Evolutionary conservation across 2,113 vertebrate species (phyloP), one percentile per base, ranked within the genome.

Genomic region (Paraplagusia blochii): DNA sequence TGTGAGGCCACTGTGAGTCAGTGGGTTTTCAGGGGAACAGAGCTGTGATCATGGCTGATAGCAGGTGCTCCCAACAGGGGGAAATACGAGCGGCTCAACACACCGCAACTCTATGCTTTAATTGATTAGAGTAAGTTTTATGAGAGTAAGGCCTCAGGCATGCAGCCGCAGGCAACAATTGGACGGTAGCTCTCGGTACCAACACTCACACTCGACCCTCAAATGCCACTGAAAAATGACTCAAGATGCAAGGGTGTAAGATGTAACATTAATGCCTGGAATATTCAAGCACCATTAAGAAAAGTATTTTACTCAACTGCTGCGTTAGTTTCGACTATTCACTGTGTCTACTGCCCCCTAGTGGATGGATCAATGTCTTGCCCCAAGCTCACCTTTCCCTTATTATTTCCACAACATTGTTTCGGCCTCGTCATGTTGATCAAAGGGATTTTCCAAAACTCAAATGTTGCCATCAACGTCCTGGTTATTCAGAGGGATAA

Each of bases 111-210:
- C 50, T 60, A 81, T 19, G 79, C 75, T 82, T 78, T 86, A 84
- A 86, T 82, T 81, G 82, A 86, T 86, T 83, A 77, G 65, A 72
- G 67, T 1, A 42, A 74, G 75, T 81, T 83, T 84, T 79, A 82
- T 55, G 50, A 66, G 54, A 72, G 79, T 75, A 9, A 77, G 73
- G 44, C 63, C 55, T 66, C 56, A 82, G 67, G 68, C 79, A 84
- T 65, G 70, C 67, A 67, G 66, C 72, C 68, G 1, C 66, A 18
- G 59, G 39, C 46, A 12, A 34, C 65, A 16, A 63, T 67, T 69
- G 66, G 62, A 79, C 55, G 9, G 72, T 65, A 75, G 70, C 76
- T 22, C 46, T 29, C 54, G 36, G 16, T 38, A 10, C 46, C 58
- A 44, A 42, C 45, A 22, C 18, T 39, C 11, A 38, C 13, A 46